Evolutionary conservation across 2,113 vertebrate genomes (phyloP), one percentile per base, ranked within the genome.

Genomic region (Calyptomena viridis): DNA sequence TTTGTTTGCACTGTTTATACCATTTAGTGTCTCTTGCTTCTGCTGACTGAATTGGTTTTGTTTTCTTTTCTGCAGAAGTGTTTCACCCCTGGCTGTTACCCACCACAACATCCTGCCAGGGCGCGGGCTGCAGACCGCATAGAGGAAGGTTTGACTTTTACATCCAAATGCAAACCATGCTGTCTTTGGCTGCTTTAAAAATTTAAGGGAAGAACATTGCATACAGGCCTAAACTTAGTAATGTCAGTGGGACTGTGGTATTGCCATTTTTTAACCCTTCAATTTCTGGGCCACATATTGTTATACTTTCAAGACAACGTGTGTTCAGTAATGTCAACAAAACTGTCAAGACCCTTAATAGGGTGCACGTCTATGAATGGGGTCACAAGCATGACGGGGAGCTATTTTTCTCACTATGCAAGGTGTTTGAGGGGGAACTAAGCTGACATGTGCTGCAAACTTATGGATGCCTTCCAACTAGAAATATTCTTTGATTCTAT

Each of bases 71-170:
- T 74, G 76, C 84, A 71, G 78, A 62, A 89, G 59, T 2, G 5
- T 73, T 71, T 87, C 81, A 31, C 2, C 69, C 58, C 62, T 27
- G 59, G 67, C 90, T 68, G 50, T 47, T 85, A 59, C 73, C 60
- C 68, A 56, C 67, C 5, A 6, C 81, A 59, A 59, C 84, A 77
- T 93, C 94, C 90, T 88, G 90, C 44, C 33, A 18, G 39, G 1
- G 0, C 9, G 1, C 1, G 0, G 73, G 69, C 87, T 62, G 69
- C 58, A n/a, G 55, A 25, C 52, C 11, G 1, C 44, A 8, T 13
- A 21, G 42, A 11, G 49, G 71, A 71, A 83, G 31, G 39, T 40
- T 42, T 77, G 40, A 30, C 68, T 78, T 87, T 14, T 8, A 37
- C 77, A 63, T 31, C 64, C 67, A 44, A 58, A 67, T 25, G 59